A percentile compares a stretch with the other conserved stretches of the same genome.
These are phyloP conservation scores for Echinometra lucunter DNA, from an alignment of 53 echinoderm and acorn worm genomes.

Conservation along the genomic window DNA sequence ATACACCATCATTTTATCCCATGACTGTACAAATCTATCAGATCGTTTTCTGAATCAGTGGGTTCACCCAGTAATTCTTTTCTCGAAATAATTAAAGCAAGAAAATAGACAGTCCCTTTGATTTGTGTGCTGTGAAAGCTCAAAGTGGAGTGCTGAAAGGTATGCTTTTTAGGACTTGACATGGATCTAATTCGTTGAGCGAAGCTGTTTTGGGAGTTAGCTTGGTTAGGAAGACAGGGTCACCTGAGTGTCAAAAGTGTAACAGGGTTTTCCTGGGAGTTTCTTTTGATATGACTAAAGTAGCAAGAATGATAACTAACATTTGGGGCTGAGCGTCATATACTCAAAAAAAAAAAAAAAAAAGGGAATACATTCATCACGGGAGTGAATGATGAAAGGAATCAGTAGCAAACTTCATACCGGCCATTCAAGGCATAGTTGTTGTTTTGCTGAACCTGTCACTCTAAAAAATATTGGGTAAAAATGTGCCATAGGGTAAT, in stretches of 20 bases:
- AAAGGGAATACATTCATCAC: too few species aligned
- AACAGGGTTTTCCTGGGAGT: neutral
- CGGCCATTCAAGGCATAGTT: too few species aligned
- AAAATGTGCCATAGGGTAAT: too few species aligned
- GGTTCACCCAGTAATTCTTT: neutral
- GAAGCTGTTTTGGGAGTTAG: neutral
- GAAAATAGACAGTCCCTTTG: neutral
- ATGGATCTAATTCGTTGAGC: neutral
- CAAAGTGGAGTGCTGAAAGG: neutral
- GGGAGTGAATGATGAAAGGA: too few species aligned
- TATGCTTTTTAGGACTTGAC: neutral
- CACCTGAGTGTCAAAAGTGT: neutral
- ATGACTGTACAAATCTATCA: neutral
- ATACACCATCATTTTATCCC: neutral
- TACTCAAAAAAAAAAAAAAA: too few species aligned
- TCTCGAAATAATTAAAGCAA: neutral
- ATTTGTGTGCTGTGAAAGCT: neutral
- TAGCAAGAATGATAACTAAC: neutral
- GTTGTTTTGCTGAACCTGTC: too few species aligned
- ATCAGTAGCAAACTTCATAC: too few species aligned
- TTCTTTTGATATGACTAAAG: slow-evolving; percentile 36
- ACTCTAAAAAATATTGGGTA: too few species aligned
- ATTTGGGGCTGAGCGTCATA: neutral
- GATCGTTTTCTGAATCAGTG: neutral
- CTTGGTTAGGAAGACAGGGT: slow-evolving; percentile 2